These are phyloP conservation scores for Urocynchramus pylzowi DNA, from an alignment of 2,113 vertebrate genomes.

Conservation along the genomic window DNA sequence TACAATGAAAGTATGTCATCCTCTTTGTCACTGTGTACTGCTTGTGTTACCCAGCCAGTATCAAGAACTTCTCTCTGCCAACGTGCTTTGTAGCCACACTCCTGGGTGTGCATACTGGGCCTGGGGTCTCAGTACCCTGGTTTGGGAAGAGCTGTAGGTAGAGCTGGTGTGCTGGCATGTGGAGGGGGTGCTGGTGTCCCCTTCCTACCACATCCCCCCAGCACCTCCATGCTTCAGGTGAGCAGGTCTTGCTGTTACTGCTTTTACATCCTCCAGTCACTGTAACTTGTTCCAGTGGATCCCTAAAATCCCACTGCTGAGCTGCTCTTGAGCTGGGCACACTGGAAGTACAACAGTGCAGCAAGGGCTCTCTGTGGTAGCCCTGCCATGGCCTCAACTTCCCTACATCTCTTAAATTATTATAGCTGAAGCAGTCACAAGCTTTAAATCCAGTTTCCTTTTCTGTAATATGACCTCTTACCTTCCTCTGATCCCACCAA, in stretches of 20 bases:
- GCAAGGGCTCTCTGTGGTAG: not conserved
- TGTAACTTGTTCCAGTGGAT: not conserved
- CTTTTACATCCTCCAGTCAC: not conserved
- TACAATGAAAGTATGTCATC: not conserved
- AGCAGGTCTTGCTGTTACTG: not conserved
- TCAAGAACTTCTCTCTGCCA: not conserved
- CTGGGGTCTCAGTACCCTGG: not conserved
- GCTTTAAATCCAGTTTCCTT: not conserved
- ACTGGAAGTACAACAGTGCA: not conserved
- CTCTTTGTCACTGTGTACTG: not conserved
- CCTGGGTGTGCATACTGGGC: not conserved
- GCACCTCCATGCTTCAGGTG: not conserved
- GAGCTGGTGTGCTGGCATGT: rapidly evolving
- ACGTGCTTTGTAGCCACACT: rapidly evolving
- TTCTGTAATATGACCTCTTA: not conserved
- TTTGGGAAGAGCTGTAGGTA: not conserved
- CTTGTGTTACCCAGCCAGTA: not conserved
- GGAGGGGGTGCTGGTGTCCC: not conserved
- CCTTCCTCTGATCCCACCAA: not conserved
- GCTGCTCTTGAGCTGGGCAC: not conserved
- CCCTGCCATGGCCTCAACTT: not conserved
- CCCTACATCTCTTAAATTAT: not conserved
- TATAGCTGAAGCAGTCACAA: not conserved
- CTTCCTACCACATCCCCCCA: not conserved
- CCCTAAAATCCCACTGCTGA: not conserved